Conservation (phyloP, 2,113 vertebrate species). For the Vulpes ferrilata region DNA sequence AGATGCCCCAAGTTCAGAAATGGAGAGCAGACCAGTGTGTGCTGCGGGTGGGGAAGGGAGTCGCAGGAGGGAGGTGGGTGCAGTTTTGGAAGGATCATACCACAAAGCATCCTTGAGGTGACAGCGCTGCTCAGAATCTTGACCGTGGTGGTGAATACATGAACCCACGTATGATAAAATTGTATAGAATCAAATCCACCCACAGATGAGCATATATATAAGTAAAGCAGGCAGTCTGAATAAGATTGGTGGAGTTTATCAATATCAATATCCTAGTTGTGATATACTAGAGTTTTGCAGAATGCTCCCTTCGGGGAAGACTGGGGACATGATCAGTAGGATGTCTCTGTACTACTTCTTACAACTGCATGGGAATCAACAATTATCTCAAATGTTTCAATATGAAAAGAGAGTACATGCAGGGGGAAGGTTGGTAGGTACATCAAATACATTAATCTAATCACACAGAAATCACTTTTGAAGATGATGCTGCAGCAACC, state of each 20-base stretch:
- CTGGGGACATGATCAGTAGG: neutral
- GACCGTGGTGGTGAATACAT: neutral
- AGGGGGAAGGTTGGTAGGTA: neutral
- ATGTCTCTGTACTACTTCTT: neutral
- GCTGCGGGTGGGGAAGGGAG: neutral
- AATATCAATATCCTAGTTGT: neutral
- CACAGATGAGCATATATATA: neutral
- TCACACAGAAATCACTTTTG: neutral
- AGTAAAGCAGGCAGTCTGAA: slow-evolving; percentile 11
- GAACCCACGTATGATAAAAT: neutral
- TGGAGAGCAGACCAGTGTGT: neutral
- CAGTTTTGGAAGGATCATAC: neutral
- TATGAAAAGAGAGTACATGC: neutral
- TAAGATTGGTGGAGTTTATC: neutral
- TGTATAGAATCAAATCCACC: neutral
- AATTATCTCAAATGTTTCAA: neutral
- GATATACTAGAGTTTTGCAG: slow-evolving; percentile 36
- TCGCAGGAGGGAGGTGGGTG: neutral
- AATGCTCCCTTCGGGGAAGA: neutral
- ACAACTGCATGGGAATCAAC: neutral
- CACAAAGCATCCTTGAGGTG: neutral
- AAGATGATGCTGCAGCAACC: neutral
- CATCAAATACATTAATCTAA: neutral
- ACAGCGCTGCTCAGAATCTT: neutral
- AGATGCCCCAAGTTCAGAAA: slow-evolving; percentile 36